Base-by-base conservation (phyloP, 2,797 vertebrate species). In the Bovichtus variegatus region DNA sequence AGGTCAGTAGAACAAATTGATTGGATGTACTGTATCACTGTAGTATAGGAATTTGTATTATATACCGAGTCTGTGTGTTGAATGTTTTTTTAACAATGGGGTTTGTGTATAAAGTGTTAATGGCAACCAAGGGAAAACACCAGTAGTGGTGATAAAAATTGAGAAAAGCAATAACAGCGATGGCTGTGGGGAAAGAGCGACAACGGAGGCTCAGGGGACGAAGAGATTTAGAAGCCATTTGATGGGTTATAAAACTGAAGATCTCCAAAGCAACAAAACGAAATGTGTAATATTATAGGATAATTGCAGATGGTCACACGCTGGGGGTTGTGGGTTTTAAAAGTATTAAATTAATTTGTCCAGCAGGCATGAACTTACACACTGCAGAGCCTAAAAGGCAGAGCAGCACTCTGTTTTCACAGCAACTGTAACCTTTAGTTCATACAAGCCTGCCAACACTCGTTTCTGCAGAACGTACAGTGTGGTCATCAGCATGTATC, bases 251-350 rank as follows among this genome's bases (percentile, higher is more conserved):
- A 49, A 67, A 73, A 69, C 15, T 21, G 15, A 69, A 76, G 49
- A 76, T 78, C 74, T 82, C 63, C 34, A 71, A 82, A 77, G 72
- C 62, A 75, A 51, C 63, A 5, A 57, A 73, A 71, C 40, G 0
- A 62, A 51, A 41, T 15, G 57, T 68, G 63, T 54, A 78, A 80
- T 80, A 67, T 71, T 77, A 79, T 50, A 68, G 21, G 85, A 36
- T 81, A 80, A 83, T 72, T 83, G 71, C 78, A 82, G 74, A 80
- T 64, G 57, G 75, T 23, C 0, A 18, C 73, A 66, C 66, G 57
- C 31, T 40, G 43, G 69, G 40, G 51, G 58, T 63, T 69, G 40
- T 68, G 25, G 2, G 47, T 70, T 59, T 47, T 61, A 6, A 34
- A 75, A 69, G 59, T 50, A 76, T 82, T 76, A 38, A 18, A 84